A percentile compares a stretch with the other conserved stretches of the same genome.
Evolutionary conservation across 1,140 invertebrate species (phyloP).

Genomic region (Monomorium pharaonis): DNA sequence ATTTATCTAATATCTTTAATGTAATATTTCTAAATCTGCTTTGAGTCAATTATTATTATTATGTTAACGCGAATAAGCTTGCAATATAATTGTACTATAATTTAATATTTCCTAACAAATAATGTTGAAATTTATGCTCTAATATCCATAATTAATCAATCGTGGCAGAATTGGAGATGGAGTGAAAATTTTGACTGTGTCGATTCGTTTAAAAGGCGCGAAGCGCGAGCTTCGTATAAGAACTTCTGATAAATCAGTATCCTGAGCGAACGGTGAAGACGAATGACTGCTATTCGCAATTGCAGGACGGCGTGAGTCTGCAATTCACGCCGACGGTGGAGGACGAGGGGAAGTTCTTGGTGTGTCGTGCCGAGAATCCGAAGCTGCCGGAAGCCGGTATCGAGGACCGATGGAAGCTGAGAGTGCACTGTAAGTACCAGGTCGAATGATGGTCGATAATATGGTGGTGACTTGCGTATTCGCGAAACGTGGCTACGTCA

Average conservation of each 20-base stretch:
- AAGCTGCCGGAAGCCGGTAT: slow-evolving; percentile 87
- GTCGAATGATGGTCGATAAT: slow-evolving; percentile 21
- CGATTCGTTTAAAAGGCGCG: background rate
- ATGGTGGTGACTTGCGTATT: slow-evolving; percentile 6
- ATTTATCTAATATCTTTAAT: background rate
- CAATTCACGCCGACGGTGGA: slow-evolving; percentile 86
- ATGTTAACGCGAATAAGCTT: no score
- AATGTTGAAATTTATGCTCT: background rate
- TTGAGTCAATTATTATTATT: background rate
- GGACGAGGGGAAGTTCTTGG: slow-evolving; percentile 87
- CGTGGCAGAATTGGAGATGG: background rate
- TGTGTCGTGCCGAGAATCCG: slow-evolving; percentile 89
- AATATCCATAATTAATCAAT: background rate
- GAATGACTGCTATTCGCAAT: slow-evolving; percentile 69
- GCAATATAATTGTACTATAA: background rate
- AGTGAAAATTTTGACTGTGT: background rate
- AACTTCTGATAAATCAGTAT: slow-evolving; percentile 33
- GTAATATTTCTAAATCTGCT: background rate
- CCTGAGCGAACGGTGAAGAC: background rate
- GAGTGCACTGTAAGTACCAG: slow-evolving; percentile 86
- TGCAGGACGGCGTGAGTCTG: slow-evolving; percentile 85
- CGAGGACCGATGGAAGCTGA: slow-evolving; percentile 87
- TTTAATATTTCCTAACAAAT: background rate
- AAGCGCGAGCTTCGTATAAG: background rate
- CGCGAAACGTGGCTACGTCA: slow-evolving; percentile 28